Conservation (phyloP, 1,140 invertebrate genomes). For the Drosophila aff. region DNA sequence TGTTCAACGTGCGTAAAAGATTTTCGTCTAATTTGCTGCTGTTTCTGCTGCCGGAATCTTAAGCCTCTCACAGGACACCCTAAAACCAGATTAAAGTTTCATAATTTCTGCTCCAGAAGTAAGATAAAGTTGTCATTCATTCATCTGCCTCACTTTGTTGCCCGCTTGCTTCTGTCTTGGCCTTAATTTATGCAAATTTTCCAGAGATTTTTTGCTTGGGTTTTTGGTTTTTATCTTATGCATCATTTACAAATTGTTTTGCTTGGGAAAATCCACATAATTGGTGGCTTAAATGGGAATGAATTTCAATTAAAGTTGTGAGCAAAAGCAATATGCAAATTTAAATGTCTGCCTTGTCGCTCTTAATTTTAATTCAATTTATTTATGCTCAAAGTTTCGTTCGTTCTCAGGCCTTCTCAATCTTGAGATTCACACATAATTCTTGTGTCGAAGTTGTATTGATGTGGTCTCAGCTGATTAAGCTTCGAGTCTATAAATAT, state of each 20-base stretch:
- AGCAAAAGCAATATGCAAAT: conserved; percentile 46
- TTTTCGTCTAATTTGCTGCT: conserved; percentile 27
- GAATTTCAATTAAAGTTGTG: conserved; percentile 77
- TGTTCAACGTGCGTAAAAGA: conserved; percentile 43
- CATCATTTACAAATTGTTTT: conserved; percentile 77
- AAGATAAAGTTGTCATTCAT: conserved; percentile 54
- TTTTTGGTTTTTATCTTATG: conserved; percentile 59
- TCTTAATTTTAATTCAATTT: conserved; percentile 46
- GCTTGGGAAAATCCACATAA: conserved; percentile 77
- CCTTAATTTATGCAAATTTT: conserved; percentile 77
- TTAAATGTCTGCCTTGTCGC: conserved; percentile 31
- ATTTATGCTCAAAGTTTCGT: conserved; percentile 56
- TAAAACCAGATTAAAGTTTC: conserved; percentile 47
- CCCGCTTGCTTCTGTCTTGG: conserved; percentile 10
- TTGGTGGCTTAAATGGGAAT: conserved; percentile 75
- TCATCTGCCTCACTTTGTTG: conserved; percentile 28
- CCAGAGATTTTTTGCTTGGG: conserved; percentile 38
- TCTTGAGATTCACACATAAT: conserved; percentile 68
- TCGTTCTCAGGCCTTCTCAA: conserved; percentile 54
- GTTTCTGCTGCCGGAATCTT: neutral
- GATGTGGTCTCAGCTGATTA: conserved; percentile 32
- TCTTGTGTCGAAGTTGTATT: conserved; percentile 63
- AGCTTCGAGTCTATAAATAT: conserved; percentile 41
- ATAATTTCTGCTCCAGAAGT: conserved; percentile 24
- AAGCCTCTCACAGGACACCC: conserved; percentile 14